These are phyloP conservation scores for Catocala nupta DNA, from an alignment of 2,888 invertebrate species.

Conservation along the genomic window DNA sequence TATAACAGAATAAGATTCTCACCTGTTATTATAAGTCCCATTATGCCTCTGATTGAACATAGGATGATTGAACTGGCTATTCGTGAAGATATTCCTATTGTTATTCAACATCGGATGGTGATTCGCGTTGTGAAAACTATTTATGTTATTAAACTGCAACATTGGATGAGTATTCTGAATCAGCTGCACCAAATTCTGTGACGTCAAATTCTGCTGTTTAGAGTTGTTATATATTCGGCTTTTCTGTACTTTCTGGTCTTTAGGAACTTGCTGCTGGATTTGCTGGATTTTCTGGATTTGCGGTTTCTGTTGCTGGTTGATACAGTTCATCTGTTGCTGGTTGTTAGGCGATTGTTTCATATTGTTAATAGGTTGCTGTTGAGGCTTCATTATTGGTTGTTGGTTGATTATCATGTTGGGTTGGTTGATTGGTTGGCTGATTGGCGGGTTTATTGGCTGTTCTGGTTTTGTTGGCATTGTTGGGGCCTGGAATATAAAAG, in stretches of 20 bases:
- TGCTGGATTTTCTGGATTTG: slow-evolving; percentile 12
- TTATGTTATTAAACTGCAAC: slow-evolving; percentile 67
- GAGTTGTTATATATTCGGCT: slow-evolving; percentile 73
- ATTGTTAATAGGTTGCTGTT: slow-evolving; percentile 47
- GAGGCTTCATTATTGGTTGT: slow-evolving; percentile 56
- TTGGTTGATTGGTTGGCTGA: slow-evolving; percentile 48
- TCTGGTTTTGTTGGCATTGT: slow-evolving; percentile 62
- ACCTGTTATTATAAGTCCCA: slow-evolving; percentile 66
- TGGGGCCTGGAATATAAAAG: slow-evolving; percentile 62
- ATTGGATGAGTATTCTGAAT: slow-evolving; percentile 83
- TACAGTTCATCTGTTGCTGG: slow-evolving; percentile 41
- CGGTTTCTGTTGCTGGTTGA: slow-evolving; percentile 28
- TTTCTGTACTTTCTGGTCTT: slow-evolving; percentile 66
- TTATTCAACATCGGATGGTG: slow-evolving; percentile 79
- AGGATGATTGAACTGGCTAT: slow-evolving; percentile 63
- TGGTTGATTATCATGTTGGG: slow-evolving; percentile 60
- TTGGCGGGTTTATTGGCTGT: slow-evolving; percentile 9
- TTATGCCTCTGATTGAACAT: slow-evolving; percentile 69
- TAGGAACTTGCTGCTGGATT: slow-evolving; percentile 21
- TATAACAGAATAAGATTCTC: slow-evolving; percentile 26
- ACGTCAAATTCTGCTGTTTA: slow-evolving; percentile 57
- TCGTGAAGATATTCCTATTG: slow-evolving; percentile 58
- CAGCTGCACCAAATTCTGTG: slow-evolving; percentile 78
- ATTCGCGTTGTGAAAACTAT: slow-evolving; percentile 77
- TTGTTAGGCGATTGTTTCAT: slow-evolving; percentile 43